These are phyloP conservation scores for Thereva nobilitata DNA, from an alignment of 2,888 invertebrate genomes.

Conservation along the genomic window DNA sequence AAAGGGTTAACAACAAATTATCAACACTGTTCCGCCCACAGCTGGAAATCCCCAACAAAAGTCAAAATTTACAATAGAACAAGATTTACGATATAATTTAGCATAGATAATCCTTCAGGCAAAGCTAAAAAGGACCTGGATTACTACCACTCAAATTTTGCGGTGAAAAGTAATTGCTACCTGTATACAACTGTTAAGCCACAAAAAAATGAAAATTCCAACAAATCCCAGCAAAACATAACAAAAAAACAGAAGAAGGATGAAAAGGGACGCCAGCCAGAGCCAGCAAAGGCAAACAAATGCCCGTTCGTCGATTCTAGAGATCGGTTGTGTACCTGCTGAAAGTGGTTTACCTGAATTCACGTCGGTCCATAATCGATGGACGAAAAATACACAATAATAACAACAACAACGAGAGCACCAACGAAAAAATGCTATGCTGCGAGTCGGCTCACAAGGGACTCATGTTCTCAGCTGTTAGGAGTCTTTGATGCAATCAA, in stretches of 20 bases:
- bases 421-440: no score
- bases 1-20: no score
- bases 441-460: no score
- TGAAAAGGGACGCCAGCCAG: constrained; percentile 8
- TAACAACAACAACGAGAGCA: no score
- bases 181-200: constrained; percentile 14
- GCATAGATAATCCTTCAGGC: constrained; percentile 4
- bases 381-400: no score
- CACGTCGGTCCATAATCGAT: no score
- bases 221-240: background rate
- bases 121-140: constrained; percentile 7
- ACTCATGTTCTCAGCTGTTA: no score
- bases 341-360: no score
- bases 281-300: constrained; percentile 16
- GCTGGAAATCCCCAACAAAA: no score
- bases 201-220: constrained; percentile 10
- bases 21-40: no score
- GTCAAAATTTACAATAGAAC: no score
- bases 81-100: constrained; percentile 23
- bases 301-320: background rate
- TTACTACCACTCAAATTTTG: constrained; percentile 12
- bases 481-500: constrained; percentile 27
- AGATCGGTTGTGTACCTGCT: no score
- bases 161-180: constrained; percentile 36
- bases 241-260: background rate